Base-by-base conservation (phyloP, 2,888 invertebrate species). In the Stenurella melanura region DNA sequence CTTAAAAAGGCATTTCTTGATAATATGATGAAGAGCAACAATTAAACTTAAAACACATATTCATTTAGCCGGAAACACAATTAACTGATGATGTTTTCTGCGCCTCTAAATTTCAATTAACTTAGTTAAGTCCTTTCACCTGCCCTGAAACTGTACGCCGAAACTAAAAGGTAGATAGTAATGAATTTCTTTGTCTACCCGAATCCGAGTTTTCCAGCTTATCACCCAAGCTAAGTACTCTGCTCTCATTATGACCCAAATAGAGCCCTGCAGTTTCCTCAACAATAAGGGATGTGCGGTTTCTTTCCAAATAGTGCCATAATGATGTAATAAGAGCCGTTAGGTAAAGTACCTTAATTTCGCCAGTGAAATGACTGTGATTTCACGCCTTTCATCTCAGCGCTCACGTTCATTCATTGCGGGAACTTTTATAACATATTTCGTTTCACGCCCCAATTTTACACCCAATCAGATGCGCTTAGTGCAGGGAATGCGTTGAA, bases 321-420 rank as follows among this genome's bases (percentile, higher is more conserved):
- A 81, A 78, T 80, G 81, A 81, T 74, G 79, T 78, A 81, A 81
- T 81, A 78, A 78, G 81, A 74, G 61, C 73, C 81, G 77, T 81
- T 81, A 80, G 73, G 75, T 74, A 75, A 77, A 79, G 77, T 76
- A 75, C 78, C 81, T 81, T 78, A 79, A 81, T 79, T 78, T 79
- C 79, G 72, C 72, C 71, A 30, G 42, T 21, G 73, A 73, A 81
- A 81, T 76, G 57, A 54, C 81, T 74, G 76, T 77, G 81, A 81
- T 80, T 81, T 81, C 76, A 77, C 74, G 81, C 72, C 72, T 80
- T 73, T 81, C 76, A 66, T 75, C 73, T 72, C 76, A 54, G 56
- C 60, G 58, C 54, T 68, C 63, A 50, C 69, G 17, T 64, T 58
- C 73, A 70, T 78, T 75, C 73, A 71, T 75, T 75, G 75, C 76